Evolutionary conservation across 2,888 invertebrate species (phyloP).

Genomic region (Helicoverpa assulta): DNA sequence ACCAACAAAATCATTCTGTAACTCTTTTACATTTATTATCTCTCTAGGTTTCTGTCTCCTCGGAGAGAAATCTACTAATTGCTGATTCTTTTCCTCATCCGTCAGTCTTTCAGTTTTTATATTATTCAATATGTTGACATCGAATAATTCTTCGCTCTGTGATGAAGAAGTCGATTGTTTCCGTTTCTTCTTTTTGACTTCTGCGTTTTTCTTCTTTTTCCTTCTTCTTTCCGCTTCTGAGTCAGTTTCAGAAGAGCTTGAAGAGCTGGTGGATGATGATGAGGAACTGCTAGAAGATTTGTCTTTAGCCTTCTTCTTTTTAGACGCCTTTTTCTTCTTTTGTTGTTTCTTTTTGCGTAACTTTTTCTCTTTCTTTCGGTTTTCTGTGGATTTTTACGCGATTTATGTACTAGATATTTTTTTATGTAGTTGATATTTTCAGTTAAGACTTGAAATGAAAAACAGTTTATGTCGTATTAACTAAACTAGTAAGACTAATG

Average conservation of each 20-base stretch:
- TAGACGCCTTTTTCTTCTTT: slow-evolving; percentile 78
- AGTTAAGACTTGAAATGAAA: too few species aligned
- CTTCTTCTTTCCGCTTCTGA: slow-evolving; percentile 61
- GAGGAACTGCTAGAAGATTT: slow-evolving; percentile 73
- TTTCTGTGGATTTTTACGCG: slow-evolving; percentile 62
- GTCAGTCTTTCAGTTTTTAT: slow-evolving; percentile 85
- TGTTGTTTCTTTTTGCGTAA: slow-evolving; percentile 77
- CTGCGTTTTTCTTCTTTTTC: slow-evolving; percentile 65
- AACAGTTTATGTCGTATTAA: too few species aligned
- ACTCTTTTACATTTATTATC: slow-evolving; percentile 85
- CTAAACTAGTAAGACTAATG: too few species aligned
- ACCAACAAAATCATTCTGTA: slow-evolving; percentile 85
- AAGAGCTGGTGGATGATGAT: slow-evolving; percentile 43
- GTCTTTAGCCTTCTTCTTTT: slow-evolving; percentile 77
- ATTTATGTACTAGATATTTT: background rate
- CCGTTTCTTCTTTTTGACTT: slow-evolving; percentile 71
- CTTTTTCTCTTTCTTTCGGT: slow-evolving; percentile 77
- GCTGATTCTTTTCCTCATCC: slow-evolving; percentile 81
- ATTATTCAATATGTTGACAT: slow-evolving; percentile 84
- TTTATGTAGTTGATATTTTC: background rate
- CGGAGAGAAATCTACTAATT: slow-evolving; percentile 76
- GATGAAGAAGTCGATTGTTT: slow-evolving; percentile 73
- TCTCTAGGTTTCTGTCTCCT: slow-evolving; percentile 78
- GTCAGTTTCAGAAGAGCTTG: slow-evolving; percentile 67
- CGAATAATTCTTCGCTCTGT: slow-evolving; percentile 80